Evolutionary conservation across 2,113 vertebrate genomes (phyloP).

Genomic region (Elgaria multicarinata): DNA sequence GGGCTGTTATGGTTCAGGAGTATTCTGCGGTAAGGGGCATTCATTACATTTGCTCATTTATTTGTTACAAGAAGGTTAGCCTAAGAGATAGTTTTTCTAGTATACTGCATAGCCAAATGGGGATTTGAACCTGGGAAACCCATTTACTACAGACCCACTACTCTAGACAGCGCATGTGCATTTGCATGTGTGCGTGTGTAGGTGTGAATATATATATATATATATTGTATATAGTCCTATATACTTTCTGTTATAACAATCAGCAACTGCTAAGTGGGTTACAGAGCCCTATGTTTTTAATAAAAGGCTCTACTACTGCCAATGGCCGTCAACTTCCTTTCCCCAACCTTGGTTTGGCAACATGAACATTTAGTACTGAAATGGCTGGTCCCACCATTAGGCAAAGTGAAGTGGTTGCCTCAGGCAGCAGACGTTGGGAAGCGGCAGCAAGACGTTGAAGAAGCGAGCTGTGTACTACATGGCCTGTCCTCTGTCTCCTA

Average conservation of each 20-base stretch:
- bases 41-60: neutral
- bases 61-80: neutral
- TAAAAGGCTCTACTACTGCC: neutral
- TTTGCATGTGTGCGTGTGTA: neutral
- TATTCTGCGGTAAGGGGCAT: neutral
- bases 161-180: neutral
- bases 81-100: neutral
- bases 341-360: neutral
- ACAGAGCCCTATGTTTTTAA: neutral
- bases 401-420: too few species aligned
- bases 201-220: too few species aligned
- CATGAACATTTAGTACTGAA: too few species aligned
- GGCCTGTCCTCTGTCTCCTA: too few species aligned
- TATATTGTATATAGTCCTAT: too few species aligned
- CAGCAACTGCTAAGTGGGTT: neutral
- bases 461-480: too few species aligned
- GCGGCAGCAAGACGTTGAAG: too few species aligned
- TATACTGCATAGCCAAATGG: neutral
- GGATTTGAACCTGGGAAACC: neutral
- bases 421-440: too few species aligned
- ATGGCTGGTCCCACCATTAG: too few species aligned
- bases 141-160: neutral
- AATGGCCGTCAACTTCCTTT: neutral
- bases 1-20: neutral
- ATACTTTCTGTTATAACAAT: neutral